Conservation (phyloP, 2,797 vertebrate species). For the Hoplostethus mediterraneus region DNA sequence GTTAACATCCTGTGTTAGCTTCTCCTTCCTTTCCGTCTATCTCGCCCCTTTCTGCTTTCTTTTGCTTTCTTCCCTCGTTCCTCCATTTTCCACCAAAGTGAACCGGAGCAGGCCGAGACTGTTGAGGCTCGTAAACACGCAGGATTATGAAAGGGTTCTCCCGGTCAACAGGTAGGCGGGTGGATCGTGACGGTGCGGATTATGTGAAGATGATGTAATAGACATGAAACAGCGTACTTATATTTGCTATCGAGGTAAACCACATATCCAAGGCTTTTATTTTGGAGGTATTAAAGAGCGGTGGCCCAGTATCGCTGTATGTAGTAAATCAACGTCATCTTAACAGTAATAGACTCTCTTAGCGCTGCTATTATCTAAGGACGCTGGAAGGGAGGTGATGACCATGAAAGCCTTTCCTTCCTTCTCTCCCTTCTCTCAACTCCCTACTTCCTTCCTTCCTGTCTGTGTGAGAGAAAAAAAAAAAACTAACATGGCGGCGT, state of each 20-base stretch:
- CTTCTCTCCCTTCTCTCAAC: not conserved
- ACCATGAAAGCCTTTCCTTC: constrained; percentile 4
- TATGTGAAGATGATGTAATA: not conserved
- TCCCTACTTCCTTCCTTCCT: constrained; percentile 2
- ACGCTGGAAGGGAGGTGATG: not conserved
- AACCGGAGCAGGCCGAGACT: not conserved
- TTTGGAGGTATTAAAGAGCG: not conserved
- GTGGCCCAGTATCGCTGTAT: not conserved
- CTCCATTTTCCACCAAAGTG: constrained; percentile 3
- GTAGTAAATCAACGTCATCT: too few relatives aligned
- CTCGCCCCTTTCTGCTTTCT: constrained; percentile 23
- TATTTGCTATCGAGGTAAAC: too few relatives aligned
- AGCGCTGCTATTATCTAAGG: not conserved
- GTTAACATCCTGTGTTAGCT: constrained; percentile 77
- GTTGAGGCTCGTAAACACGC: not conserved
- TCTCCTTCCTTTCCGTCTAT: constrained; percentile 44
- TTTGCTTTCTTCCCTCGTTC: not conserved
- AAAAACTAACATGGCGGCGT: constrained; percentile 58
- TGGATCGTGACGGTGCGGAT: too few relatives aligned
- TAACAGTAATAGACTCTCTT: too few relatives aligned
- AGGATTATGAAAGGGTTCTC: not conserved
- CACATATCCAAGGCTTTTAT: not conserved
- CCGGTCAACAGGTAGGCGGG: not conserved
- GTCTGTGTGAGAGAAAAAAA: constrained; percentile 19
- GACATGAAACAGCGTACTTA: too few relatives aligned